Conservation (phyloP, 2,113 vertebrate species). For the Ramphastos sulfuratus region DNA sequence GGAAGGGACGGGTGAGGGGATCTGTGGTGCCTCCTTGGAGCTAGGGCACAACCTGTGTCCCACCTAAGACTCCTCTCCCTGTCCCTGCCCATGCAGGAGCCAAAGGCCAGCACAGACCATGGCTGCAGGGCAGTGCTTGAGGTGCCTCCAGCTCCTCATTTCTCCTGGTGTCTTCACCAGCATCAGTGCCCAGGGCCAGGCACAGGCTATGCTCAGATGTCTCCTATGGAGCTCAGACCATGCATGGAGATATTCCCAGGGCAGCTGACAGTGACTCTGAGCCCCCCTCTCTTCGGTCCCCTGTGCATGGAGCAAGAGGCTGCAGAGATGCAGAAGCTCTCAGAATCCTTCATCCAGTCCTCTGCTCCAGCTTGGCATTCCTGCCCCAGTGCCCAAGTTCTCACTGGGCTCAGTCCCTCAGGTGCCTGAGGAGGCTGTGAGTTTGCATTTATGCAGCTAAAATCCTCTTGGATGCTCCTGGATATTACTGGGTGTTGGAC, state of each 20-base stretch:
- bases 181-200: accelerated
- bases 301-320: accelerated
- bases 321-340: not conserved
- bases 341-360: not conserved
- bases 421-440: not conserved
- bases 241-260: not conserved
- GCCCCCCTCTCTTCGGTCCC: not conserved
- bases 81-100: not conserved
- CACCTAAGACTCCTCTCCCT: not conserved
- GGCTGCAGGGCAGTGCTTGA: not conserved
- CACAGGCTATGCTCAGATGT: not conserved
- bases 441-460: not conserved
- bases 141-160: not conserved
- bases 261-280: not conserved
- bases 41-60: accelerated
- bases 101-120: not conserved
- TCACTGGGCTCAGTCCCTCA: not conserved
- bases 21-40: not conserved
- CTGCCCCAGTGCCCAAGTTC: not conserved
- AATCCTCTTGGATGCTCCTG: not conserved
- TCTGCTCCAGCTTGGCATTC: not conserved
- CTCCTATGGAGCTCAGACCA: not conserved
- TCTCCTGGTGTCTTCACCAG: too few relatives aligned
- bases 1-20: not conserved
- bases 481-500: not conserved